Evolutionary conservation across 1,140 invertebrate genomes (phyloP).

Genomic region (Drosophila teissieri): DNA sequence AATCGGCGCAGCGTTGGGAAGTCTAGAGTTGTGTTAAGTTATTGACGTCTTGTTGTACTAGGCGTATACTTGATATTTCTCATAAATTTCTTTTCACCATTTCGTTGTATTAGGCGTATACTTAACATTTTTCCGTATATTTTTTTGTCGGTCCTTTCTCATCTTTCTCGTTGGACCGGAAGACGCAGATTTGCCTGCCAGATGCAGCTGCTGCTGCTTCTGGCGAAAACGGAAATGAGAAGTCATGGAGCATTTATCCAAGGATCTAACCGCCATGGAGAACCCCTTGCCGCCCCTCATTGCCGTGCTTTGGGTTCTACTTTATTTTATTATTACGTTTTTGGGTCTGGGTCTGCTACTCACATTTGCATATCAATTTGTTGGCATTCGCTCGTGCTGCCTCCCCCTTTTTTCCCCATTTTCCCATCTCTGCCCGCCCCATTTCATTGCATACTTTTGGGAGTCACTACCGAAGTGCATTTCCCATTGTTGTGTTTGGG

Average conservation of each 20-base stretch:
- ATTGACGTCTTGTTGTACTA: slow-evolving; percentile 62
- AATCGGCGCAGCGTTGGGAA: slow-evolving; percentile 23
- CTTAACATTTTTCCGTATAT: slow-evolving; percentile 46
- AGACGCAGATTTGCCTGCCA: slow-evolving; percentile 66
- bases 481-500: slow-evolving; percentile 33
- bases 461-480: slow-evolving; percentile 55
- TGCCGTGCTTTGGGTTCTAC: slow-evolving; percentile 23
- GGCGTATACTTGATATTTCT: slow-evolving; percentile 63
- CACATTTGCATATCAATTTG: slow-evolving; percentile 82
- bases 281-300: slow-evolving; percentile 5
- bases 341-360: slow-evolving; percentile 20
- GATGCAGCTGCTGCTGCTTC: slow-evolving; percentile 62
- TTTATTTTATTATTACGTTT: slow-evolving; percentile 70
- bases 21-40: slow-evolving; percentile 53
- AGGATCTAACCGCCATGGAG: slow-evolving; percentile 35
- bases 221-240: slow-evolving; percentile 61
- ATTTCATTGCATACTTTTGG: slow-evolving; percentile 60
- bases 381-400: slow-evolving; percentile 67
- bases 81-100: slow-evolving; percentile 1
- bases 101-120: slow-evolving; percentile 61
- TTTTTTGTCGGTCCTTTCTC: slow-evolving; percentile 13
- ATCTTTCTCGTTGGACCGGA: slow-evolving; percentile 47
- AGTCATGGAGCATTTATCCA: slow-evolving; percentile 65
- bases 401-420: not conserved
- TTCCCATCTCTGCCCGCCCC: slow-evolving; percentile 4